A percentile compares a stretch with the other conserved stretches of the same genome.
Evolutionary conservation across 2,888 invertebrate species (phyloP).

Genomic region (Tryphoninae sp.): DNA sequence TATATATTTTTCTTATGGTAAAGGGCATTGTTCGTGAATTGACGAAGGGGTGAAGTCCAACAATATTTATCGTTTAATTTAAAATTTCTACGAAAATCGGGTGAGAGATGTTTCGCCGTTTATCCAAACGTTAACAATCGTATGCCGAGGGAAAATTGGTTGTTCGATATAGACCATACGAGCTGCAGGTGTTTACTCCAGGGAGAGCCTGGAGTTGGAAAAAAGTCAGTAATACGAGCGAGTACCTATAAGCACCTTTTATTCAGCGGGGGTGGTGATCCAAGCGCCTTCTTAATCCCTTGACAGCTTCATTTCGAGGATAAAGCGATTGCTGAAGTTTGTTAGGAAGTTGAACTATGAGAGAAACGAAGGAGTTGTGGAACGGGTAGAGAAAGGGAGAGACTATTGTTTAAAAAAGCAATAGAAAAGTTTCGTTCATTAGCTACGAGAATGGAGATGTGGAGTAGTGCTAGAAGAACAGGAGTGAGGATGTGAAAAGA

Average conservation of each 20-base stretch:
- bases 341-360: slow-evolving; percentile 69
- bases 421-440: slow-evolving; percentile 73
- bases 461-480: slow-evolving; percentile 7
- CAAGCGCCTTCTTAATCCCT: slow-evolving; percentile 52
- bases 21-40: too few relatives aligned
- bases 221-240: neutral
- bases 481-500: slow-evolving; percentile 33
- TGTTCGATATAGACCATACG: too few relatives aligned
- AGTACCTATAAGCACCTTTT: slow-evolving; percentile 33
- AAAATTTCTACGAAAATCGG: too few relatives aligned
- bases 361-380: slow-evolving; percentile 41
- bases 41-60: too few relatives aligned
- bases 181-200: too few relatives aligned
- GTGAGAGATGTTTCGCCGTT: too few relatives aligned
- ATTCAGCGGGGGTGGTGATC: slow-evolving; percentile 23
- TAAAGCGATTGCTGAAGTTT: slow-evolving; percentile 71
- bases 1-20: too few relatives aligned
- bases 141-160: too few relatives aligned
- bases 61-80: too few relatives aligned
- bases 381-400: slow-evolving; percentile 26
- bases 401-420: slow-evolving; percentile 73
- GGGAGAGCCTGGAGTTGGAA: too few relatives aligned
- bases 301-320: slow-evolving; percentile 62
- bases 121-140: too few relatives aligned
- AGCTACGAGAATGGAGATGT: slow-evolving; percentile 64